Conservation (phyloP, 2,113 vertebrate species). For the Ptyas mucosa region DNA sequence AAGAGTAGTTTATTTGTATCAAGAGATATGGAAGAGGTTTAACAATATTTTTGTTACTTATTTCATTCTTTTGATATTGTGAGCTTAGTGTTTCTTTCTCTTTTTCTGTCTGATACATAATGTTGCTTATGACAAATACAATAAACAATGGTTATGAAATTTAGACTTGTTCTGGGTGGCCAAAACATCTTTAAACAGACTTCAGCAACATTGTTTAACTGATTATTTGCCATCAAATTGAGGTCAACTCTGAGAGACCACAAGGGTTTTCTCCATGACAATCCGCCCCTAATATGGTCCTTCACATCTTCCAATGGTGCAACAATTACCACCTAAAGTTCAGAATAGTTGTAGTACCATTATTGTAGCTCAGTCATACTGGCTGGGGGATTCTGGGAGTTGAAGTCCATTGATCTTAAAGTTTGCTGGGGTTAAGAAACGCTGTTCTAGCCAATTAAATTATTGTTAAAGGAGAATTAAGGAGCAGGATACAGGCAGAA, state of each 20-base stretch:
- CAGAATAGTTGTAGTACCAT: neutral
- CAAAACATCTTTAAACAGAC: neutral
- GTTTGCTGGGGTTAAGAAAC: neutral
- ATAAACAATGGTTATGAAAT: neutral
- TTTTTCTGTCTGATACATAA: too few relatives aligned
- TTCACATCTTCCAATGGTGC: neutral
- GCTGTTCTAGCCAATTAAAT: neutral
- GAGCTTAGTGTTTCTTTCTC: too few relatives aligned
- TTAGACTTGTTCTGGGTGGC: neutral
- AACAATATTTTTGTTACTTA: too few relatives aligned
- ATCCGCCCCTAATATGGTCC: neutral
- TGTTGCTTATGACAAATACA: too few relatives aligned
- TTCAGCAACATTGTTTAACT: neutral
- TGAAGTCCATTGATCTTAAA: neutral
- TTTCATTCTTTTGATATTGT: too few relatives aligned
- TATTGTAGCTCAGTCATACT: neutral
- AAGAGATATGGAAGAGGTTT: too few relatives aligned
- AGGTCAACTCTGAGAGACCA: neutral
- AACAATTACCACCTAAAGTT: neutral
- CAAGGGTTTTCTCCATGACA: neutral
- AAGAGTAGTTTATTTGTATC: too few relatives aligned
- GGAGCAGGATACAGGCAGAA: neutral
- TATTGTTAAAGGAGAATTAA: neutral
- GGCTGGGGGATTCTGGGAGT: neutral
- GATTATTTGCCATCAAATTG: neutral